Evolutionary conservation across 2,797 vertebrate genomes (phyloP).

Genomic region (Furcifer pardalis): DNA sequence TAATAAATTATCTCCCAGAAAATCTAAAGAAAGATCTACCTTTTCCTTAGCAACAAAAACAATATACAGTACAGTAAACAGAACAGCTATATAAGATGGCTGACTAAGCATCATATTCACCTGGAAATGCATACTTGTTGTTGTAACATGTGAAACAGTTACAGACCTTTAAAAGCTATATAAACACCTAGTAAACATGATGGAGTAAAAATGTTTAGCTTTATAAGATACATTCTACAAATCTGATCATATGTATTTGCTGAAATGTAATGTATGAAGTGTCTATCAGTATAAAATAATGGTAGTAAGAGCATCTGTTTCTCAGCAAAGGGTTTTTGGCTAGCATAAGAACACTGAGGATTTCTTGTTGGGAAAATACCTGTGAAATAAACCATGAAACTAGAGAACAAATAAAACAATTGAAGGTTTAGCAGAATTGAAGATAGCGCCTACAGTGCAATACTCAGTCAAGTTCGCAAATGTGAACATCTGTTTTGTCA

Average conservation of each 20-base stretch:
- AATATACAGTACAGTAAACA: background rate
- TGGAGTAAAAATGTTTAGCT: background rate
- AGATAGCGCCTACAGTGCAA: background rate
- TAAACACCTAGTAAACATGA: background rate
- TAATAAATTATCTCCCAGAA: background rate
- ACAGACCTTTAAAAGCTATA: background rate
- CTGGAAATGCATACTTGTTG: no score
- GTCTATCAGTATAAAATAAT: background rate
- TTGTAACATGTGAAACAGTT: background rate
- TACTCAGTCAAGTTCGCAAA: background rate
- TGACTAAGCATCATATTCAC: background rate
- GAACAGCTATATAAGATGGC: background rate
- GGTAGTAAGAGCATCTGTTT: background rate
- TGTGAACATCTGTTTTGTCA: background rate
- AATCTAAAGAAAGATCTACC: background rate
- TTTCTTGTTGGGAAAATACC: background rate
- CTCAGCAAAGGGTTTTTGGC: background rate
- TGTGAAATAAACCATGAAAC: background rate
- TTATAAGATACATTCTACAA: background rate
- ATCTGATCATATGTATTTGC: background rate
- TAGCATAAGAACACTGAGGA: background rate
- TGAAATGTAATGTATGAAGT: background rate
- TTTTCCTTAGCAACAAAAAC: conserved; percentile 2
- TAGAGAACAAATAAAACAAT: background rate
- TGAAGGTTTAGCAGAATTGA: background rate